Conservation (phyloP, 2,113 vertebrate species). For the Caracal caracal region DNA sequence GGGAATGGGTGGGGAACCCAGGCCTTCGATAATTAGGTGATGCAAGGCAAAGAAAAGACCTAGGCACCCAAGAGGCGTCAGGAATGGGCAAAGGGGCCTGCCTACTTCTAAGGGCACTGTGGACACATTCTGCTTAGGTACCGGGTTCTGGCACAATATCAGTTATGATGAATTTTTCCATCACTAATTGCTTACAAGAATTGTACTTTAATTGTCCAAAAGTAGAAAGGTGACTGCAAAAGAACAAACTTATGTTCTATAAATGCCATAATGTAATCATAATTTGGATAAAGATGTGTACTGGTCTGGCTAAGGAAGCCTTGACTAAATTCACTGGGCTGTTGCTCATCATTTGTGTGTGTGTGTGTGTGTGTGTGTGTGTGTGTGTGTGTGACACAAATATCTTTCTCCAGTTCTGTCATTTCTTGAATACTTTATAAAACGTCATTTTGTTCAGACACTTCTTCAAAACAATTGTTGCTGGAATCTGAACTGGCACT, state of each 20-base stretch:
- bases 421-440: not conserved
- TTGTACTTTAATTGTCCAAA: slow-evolving; percentile 28
- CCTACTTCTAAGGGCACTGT: not conserved
- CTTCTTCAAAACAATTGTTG: slow-evolving; percentile 55
- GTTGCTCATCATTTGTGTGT: not conserved
- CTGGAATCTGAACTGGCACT: slow-evolving; percentile 53
- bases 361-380: too few relatives aligned
- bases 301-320: not conserved
- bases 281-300: not conserved
- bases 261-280: slow-evolving; percentile 13
- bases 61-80: not conserved
- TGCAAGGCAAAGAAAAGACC: not conserved
- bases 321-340: not conserved
- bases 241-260: slow-evolving; percentile 23
- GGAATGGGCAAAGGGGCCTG: too few relatives aligned
- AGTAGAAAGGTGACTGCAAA: slow-evolving; percentile 21
- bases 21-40: not conserved
- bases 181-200: slow-evolving; percentile 12
- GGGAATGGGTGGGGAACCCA: not conserved
- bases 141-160: not conserved
- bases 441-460: slow-evolving; percentile 24
- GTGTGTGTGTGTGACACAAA: not conserved
- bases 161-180: slow-evolving; percentile 19
- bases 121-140: not conserved
- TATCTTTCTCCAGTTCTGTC: slow-evolving; percentile 14